Base-by-base conservation (phyloP, 2,113 vertebrate species). In the Apeltes quadracus region DNA sequence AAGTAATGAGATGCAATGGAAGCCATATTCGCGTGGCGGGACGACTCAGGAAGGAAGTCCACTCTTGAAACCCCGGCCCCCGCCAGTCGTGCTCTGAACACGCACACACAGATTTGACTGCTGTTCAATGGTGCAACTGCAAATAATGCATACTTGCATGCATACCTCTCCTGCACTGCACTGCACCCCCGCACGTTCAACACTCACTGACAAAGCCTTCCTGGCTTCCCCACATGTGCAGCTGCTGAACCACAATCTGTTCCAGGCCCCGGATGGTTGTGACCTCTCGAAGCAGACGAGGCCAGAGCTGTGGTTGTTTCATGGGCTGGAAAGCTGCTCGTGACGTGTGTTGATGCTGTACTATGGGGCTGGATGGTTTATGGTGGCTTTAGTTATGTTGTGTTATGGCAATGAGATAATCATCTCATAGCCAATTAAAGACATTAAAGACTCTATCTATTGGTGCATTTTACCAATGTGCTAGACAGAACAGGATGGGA, bases 401-500 rank as follows among this genome's bases (percentile, higher is more conserved):
- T 61, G 59, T 69, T 61, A 55, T 16, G 59, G 41, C 50, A 68
- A 41, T 65, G 25, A 67, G 55, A 73, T 29, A 67, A 34, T 65
- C 48, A 50, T 64, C 69, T n/a, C n/a, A n/a, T n/a, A n/a, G n/a
- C n/a, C 36, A 74, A 55, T 65, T 39, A 25, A 22, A 22, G n/a
- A 75, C 50, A 32, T 64, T 43, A 69, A 51, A 70, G 29, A 25
- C 12, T 69, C 46, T 5, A 34, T 75, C 25, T 78, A 3, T 71
- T 57, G 2, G 16, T 73, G 59, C 46, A 48, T 80, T 76, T n/a
- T 34, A 64, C 43, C 75, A 53, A 67, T 62, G 58, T 71, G 64
- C 29, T 22, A 76, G 65, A 69, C 43, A 76, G 48, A 83, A 65
- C 88, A 89, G 90, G 90, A 90, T 86, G 88, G 84, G 85, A 88